Conservation (phyloP, 2,797 vertebrate genomes). For the Molossus alvarezi region DNA sequence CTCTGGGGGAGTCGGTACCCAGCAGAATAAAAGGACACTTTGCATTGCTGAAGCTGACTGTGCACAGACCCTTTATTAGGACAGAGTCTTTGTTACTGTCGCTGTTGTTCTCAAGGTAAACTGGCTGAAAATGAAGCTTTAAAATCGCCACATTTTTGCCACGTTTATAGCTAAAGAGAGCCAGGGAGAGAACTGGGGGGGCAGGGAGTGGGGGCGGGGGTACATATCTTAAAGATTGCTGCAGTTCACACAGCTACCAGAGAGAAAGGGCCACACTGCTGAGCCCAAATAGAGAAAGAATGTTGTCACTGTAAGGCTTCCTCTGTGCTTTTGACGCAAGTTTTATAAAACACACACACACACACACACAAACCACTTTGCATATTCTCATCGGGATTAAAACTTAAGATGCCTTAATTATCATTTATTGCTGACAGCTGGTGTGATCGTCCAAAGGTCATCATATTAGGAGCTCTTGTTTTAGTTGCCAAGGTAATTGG, state of each 20-base stretch:
- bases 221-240: neutral
- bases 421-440: conserved; percentile 61
- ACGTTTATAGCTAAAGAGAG: neutral
- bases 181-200: neutral
- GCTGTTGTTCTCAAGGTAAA: conserved; percentile 75
- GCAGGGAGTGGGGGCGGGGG: neutral
- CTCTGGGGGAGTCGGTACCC: neutral
- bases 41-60: neutral
- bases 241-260: neutral
- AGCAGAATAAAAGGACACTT: conserved; percentile 60
- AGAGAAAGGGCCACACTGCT: neutral
- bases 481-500: conserved; percentile 74
- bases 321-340: conserved; percentile 1
- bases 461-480: conserved; percentile 42
- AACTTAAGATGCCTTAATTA: neutral
- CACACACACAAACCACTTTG: neutral
- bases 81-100: conserved; percentile 75
- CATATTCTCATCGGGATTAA: conserved; percentile 24
- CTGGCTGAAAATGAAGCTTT: conserved; percentile 61
- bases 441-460: neutral
- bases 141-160: conserved; percentile 27
- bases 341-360: conserved; percentile 62
- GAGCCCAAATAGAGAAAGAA: neutral
- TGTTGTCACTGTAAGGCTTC: neutral
- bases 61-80: conserved; percentile 42